phyloP scores from a whole-genome alignment of 2,113 vertebrate genomes.

The Brachypodius melanocephalos region DNA sequence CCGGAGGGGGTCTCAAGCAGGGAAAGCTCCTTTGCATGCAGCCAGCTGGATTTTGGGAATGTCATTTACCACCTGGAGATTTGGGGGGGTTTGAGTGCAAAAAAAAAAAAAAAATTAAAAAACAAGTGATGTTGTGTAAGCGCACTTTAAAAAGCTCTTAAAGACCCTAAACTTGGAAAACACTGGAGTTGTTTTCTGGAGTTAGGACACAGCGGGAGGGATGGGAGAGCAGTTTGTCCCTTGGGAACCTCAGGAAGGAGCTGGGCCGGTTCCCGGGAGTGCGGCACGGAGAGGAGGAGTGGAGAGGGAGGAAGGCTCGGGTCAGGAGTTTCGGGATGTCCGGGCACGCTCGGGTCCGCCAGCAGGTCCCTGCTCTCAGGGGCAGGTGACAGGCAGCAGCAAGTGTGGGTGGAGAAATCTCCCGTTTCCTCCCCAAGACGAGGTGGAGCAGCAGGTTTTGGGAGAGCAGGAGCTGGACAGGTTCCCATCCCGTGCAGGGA shows the following conservation, averaged over 20 bases:
- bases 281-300: neutral
- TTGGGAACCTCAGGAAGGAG: neutral
- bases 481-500: neutral
- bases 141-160: neutral
- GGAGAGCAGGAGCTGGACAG: neutral
- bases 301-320: neutral
- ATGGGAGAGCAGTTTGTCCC: neutral
- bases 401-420: neutral
- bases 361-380: neutral
- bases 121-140: accelerated
- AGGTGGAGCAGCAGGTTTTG: accelerated
- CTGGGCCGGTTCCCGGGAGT: neutral
- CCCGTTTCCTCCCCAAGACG: accelerated
- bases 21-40: neutral
- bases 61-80: neutral
- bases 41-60: neutral
- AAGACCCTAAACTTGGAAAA: neutral
- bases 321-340: accelerated
- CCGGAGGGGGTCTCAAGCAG: neutral
- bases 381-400: neutral
- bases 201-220: neutral
- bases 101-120: neutral
- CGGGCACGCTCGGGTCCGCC: neutral
- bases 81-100: neutral
- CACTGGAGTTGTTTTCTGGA: neutral